Conservation (phyloP, 2,888 invertebrate species). For the Epirrhoe alternata region DNA sequence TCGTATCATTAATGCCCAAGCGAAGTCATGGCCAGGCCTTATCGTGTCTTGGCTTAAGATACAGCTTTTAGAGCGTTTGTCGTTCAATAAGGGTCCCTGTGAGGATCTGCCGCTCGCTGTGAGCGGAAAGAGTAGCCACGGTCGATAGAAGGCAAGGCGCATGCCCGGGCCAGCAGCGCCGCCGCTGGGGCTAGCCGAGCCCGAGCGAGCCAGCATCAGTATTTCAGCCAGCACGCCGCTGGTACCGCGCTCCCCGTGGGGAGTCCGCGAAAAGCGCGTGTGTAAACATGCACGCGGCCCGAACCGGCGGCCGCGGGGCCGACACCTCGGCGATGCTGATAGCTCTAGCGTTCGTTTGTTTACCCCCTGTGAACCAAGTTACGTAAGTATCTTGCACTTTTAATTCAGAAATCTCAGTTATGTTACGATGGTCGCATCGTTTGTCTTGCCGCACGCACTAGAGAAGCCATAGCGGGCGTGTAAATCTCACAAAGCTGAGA, state of each 20-base stretch:
- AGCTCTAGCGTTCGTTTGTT: conserved; percentile 70
- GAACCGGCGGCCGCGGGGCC: conserved; percentile 65
- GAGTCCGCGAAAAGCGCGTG: conserved; percentile 56
- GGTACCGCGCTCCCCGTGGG: conserved; percentile 66
- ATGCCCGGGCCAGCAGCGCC: conserved; percentile 62
- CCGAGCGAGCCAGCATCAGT: conserved; percentile 56
- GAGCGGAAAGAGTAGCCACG: conserved; percentile 66
- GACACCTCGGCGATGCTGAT: conserved; percentile 72
- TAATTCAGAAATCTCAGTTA: conserved; percentile 25
- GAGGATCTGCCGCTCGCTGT: conserved; percentile 62
- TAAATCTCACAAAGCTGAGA: conserved; percentile 57
- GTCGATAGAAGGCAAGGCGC: conserved; percentile 73
- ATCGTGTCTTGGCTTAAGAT: conserved; percentile 55
- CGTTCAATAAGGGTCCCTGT: conserved; percentile 67
- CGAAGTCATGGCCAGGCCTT: conserved; percentile 54
- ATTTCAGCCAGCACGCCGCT: conserved; percentile 76
- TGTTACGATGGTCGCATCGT: conserved; percentile 42
- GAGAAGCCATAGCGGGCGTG: conserved; percentile 63
- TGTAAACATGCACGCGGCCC: conserved; percentile 69
- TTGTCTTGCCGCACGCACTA: conserved; percentile 45
- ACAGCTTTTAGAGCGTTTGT: conserved; percentile 50
- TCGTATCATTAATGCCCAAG: conserved; percentile 55
- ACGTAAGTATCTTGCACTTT: conserved; percentile 67
- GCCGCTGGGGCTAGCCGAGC: conserved; percentile 54
- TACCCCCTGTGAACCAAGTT: conserved; percentile 71